These are phyloP conservation scores for Xyrauchen texanus DNA, from an alignment of 2,113 vertebrate genomes.

Conservation along the genomic window DNA sequence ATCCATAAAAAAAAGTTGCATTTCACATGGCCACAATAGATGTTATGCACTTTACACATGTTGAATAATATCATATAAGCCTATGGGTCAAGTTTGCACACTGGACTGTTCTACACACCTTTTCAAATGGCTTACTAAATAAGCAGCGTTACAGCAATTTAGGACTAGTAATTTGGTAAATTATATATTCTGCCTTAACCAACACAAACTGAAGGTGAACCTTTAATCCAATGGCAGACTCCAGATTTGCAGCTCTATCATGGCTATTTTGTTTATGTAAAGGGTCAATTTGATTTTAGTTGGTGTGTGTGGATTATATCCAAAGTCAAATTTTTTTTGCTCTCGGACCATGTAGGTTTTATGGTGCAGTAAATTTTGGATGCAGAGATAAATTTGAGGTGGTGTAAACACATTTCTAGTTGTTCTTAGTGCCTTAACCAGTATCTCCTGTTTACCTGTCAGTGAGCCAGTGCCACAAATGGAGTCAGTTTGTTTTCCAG, in stretches of 20 bases:
- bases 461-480: slow-evolving; percentile 2
- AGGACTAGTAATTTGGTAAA: slow-evolving; percentile 6
- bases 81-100: not conserved
- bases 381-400: not conserved
- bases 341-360: not conserved
- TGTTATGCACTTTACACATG: not conserved
- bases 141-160: slow-evolving; percentile 7
- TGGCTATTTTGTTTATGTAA: not conserved
- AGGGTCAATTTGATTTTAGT: not conserved
- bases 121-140: slow-evolving; percentile 8
- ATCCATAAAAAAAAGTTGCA: not conserved
- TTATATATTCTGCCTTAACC: not conserved
- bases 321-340: not conserved
- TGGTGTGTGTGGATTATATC: not conserved
- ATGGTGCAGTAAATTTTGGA: not conserved
- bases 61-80: not conserved
- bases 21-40: not conserved
- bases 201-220: slow-evolving; percentile 5
- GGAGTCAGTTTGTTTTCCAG: slow-evolving; percentile 48
- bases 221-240: not conserved
- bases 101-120: not conserved
- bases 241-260: not conserved
- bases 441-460: not conserved
- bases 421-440: not conserved
- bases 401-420: not conserved